Evolutionary conservation across 92 coral and sea anemone genomes (phyloP), one percentile per base, ranked within the genome.

Genomic region (Plumapathes pennacea): DNA sequence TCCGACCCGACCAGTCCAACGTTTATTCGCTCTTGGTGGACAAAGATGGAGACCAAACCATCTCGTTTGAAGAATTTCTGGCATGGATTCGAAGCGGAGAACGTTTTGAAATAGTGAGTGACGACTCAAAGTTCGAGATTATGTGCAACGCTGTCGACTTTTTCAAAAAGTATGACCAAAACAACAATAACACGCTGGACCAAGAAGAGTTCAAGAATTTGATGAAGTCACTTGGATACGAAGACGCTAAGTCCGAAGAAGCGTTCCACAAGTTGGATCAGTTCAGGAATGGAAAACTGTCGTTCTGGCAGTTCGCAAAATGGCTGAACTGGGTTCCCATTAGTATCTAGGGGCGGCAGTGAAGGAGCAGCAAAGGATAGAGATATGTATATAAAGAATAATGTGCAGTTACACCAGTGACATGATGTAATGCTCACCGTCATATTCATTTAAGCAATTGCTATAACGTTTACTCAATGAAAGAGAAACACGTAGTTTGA

Each of bases 281-380:
- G 15, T 82, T 71, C 54, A 71, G 62, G 13, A 78, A 78, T 67
- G 90, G 90, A 1, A 54, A 56, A 11, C 66, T 84, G 8, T 84
- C 90, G 3, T 84, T 84, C 64, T 77, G 90, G 85, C 85, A 84
- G 58, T 49, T 84, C 2, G 18, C 72, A 62, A 64, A 78, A 40
- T 83, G 90, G 90, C 65, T 84, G 17, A 84, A 84, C 76, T 84
- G 90, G 90, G 46, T 83, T n/a, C 76, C 85, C 24, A 33, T 65
- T n/a, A n/a, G n/a, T n/a, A n/a, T n/a, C n/a, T n/a, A n/a, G n/a
- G n/a, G n/a, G n/a, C n/a, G n/a, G n/a, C n/a, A n/a, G n/a, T n/a
- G n/a, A n/a, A n/a, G n/a, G n/a, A n/a, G n/a, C n/a, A n/a, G n/a
- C n/a, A n/a, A n/a, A n/a, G n/a, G n/a, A n/a, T n/a, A n/a, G n/a